phyloP scores from a whole-genome alignment of 2,797 vertebrate species.

The Buceros bicornis region DNA sequence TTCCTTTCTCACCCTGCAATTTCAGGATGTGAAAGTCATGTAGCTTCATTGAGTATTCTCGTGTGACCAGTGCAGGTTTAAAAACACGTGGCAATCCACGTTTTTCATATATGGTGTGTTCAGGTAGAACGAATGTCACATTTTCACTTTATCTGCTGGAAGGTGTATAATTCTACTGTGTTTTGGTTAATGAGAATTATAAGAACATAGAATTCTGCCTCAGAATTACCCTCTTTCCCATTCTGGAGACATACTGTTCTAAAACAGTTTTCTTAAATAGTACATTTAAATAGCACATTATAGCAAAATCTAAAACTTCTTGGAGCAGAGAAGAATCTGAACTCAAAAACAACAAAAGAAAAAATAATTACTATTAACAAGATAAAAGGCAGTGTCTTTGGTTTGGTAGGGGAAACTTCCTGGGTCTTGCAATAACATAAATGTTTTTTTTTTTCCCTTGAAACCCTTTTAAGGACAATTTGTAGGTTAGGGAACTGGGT shows the following conservation, averaged over 20 bases:
- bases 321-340: neutral
- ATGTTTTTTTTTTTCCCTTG: neutral
- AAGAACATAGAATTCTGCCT: neutral
- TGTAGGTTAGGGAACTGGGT: neutral
- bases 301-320: neutral
- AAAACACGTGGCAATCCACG: neutral
- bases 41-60: neutral
- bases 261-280: neutral
- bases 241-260: neutral
- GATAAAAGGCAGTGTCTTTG: neutral
- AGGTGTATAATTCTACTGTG: neutral
- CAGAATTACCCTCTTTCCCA: neutral
- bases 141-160: neutral
- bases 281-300: neutral
- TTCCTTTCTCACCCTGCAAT: neutral
- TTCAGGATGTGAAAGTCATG: neutral
- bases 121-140: rapidly evolving
- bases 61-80: neutral
- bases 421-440: neutral
- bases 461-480: neutral
- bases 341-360: neutral
- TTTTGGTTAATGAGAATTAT: neutral
- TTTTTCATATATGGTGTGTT: neutral
- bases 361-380: neutral
- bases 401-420: neutral